phyloP scores from a whole-genome alignment of 2,113 vertebrate species.

The Trogon surrucura region DNA sequence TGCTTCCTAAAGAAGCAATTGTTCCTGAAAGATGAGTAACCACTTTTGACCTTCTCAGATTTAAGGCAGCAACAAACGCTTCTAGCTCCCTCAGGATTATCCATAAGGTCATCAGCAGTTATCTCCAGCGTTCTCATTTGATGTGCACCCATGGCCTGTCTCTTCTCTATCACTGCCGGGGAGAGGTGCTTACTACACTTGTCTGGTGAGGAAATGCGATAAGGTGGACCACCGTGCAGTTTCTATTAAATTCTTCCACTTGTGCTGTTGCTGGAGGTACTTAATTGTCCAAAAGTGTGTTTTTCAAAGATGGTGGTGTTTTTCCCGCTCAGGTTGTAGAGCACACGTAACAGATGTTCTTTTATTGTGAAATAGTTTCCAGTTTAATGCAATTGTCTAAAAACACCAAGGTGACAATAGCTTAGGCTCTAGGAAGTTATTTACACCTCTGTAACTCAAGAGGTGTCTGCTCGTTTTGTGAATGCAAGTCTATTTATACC shows the following conservation, averaged over 20 bases:
- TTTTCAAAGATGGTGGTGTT: not conserved
- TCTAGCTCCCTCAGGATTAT: not conserved
- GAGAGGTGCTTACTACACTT: accelerated
- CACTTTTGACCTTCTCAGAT: not conserved
- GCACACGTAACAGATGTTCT: not conserved
- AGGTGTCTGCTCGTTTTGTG: not conserved
- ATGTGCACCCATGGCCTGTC: not conserved
- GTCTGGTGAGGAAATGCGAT: accelerated
- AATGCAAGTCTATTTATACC: not conserved
- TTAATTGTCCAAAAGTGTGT: not conserved
- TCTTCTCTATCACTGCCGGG: not conserved
- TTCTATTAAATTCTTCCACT: not conserved
- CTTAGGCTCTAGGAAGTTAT: not conserved
- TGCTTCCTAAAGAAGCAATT: not conserved
- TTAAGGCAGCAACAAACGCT: not conserved
- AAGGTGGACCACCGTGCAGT: not conserved
- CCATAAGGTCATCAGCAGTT: not conserved
- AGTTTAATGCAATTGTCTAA: not conserved
- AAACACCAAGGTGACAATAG: not conserved
- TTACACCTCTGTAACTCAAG: not conserved
- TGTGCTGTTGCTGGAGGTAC: not conserved
- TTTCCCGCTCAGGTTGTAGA: not conserved
- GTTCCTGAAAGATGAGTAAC: not conserved
- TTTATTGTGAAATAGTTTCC: not conserved
- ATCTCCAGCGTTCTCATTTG: not conserved